A percentile compares a stretch with the other conserved stretches of the same genome.
phyloP scores from a whole-genome alignment of 2,888 invertebrate genomes.

The Dryocosmus kuriphilus region DNA sequence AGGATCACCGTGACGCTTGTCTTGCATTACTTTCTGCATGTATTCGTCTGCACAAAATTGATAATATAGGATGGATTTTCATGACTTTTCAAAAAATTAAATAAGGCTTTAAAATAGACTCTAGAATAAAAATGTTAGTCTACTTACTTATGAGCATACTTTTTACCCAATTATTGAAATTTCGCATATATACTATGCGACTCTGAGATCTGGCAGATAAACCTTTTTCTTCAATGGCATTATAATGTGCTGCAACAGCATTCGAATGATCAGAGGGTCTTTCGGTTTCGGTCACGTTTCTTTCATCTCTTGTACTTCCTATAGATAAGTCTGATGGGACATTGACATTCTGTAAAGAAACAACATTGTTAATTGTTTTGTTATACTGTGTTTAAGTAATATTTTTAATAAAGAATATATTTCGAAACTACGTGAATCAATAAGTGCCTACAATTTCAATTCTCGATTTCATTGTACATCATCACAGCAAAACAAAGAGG shows the following conservation, averaged over 20 bases:
- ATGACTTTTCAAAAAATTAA: background rate
- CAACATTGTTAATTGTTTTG: background rate
- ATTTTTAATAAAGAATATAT: background rate
- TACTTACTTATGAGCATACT: conserved; percentile 93
- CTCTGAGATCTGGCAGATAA: conserved; percentile 90
- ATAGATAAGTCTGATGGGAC: conserved; percentile 65
- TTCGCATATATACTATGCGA: conserved; percentile 94
- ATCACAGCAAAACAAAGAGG: too few species aligned
- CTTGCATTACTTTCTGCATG: conserved; percentile 83
- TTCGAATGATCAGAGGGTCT: conserved; percentile 77
- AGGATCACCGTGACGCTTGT: conserved; percentile 83
- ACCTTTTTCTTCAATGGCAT: conserved; percentile 91
- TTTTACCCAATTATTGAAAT: conserved; percentile 99
- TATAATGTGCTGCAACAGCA: conserved; percentile 95
- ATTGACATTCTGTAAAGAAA: conserved; percentile 54
- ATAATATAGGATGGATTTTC: background rate
- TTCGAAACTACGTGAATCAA: background rate
- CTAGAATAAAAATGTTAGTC: background rate
- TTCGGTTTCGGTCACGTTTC: conserved; percentile 46
- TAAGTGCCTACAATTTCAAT: too few species aligned
- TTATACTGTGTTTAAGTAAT: background rate
- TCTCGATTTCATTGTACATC: too few species aligned
- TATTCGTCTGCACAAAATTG: conserved; percentile 77
- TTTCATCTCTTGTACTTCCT: conserved; percentile 57
- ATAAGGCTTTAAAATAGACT: background rate